These are phyloP conservation scores for Thrips palmi DNA, from an alignment of 1,140 invertebrate species.

Conservation along the genomic window DNA sequence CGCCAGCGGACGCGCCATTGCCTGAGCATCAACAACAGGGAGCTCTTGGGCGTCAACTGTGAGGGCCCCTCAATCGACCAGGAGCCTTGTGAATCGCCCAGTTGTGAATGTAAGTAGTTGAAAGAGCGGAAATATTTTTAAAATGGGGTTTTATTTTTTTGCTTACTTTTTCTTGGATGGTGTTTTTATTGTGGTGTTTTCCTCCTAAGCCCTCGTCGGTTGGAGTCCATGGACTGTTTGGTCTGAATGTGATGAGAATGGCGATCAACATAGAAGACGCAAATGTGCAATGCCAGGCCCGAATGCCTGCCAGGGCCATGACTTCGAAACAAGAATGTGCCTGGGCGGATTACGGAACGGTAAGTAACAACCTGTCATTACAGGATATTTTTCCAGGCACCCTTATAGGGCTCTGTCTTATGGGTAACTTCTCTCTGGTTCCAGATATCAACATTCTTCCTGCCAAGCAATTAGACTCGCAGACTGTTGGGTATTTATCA, in stretches of 20 bases:
- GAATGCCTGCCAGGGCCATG: constrained; percentile 42
- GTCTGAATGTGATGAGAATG: constrained; percentile 42
- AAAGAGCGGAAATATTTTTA: constrained; percentile 2
- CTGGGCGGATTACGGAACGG: too few relatives aligned
- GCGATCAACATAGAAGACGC: constrained; percentile 41
- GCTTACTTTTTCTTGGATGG: too few relatives aligned
- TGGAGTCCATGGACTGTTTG: constrained; percentile 49
- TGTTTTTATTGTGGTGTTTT: background rate
- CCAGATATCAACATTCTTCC: too few relatives aligned
- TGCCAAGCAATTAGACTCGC: too few relatives aligned
- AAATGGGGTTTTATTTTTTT: background rate
- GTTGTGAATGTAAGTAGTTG: constrained; percentile 32
- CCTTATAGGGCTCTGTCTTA: too few relatives aligned
- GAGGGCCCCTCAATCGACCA: constrained; percentile 24
- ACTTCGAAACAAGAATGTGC: constrained; percentile 43
- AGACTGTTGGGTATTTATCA: too few relatives aligned
- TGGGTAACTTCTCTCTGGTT: too few relatives aligned
- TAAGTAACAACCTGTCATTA: too few relatives aligned
- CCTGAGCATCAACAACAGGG: constrained; percentile 24
- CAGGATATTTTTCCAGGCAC: too few relatives aligned
- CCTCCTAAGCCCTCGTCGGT: constrained; percentile 29
- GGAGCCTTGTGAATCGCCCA: constrained; percentile 36
- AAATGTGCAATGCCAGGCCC: constrained; percentile 32
- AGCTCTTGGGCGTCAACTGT: constrained; percentile 30
- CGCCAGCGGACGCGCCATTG: constrained; percentile 38